Conservation (phyloP, 2,797 vertebrate species). For the Melanotaenia boesemani region DNA sequence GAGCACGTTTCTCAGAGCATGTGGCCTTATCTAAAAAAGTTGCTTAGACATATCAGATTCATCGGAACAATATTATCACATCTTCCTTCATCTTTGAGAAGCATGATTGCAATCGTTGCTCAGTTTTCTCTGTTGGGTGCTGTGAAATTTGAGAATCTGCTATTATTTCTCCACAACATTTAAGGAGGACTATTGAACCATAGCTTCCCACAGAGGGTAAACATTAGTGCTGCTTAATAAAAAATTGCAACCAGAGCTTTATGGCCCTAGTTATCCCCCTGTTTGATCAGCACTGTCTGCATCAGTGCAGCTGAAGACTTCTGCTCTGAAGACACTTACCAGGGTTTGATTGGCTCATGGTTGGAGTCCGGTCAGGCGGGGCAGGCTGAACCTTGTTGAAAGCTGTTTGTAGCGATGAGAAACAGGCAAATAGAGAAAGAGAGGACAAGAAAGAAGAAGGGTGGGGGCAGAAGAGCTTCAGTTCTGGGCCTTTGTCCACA, state of each 20-base stretch:
- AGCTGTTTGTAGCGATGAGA: constrained; percentile 75
- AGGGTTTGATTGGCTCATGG: constrained; percentile 77
- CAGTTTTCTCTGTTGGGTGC: constrained; percentile 1
- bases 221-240: constrained; percentile 58
- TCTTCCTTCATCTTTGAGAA: constrained; percentile 20
- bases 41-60: constrained; percentile 12
- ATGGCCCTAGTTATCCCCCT: constrained; percentile 10
- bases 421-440: constrained; percentile 59
- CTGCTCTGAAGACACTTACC: constrained; percentile 77
- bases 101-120: neutral
- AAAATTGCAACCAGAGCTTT: constrained; percentile 46
- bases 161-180: constrained; percentile 17
- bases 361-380: constrained; percentile 75
- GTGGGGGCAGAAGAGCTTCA: constrained; percentile 39
- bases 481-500: constrained; percentile 55
- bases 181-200: constrained; percentile 28
- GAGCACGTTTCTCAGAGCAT: constrained; percentile 49
- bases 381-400: constrained; percentile 83
- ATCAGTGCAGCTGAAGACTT: constrained; percentile 17
- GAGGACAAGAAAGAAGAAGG: neutral
- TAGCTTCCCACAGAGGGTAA: constrained; percentile 43
- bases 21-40: constrained; percentile 39
- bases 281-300: constrained; percentile 48
- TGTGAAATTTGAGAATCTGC: constrained; percentile 22
- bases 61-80: constrained; percentile 7